These are phyloP conservation scores for Habroteleia sp. DNA, from an alignment of 2,888 invertebrate species.

Conservation along the genomic window DNA sequence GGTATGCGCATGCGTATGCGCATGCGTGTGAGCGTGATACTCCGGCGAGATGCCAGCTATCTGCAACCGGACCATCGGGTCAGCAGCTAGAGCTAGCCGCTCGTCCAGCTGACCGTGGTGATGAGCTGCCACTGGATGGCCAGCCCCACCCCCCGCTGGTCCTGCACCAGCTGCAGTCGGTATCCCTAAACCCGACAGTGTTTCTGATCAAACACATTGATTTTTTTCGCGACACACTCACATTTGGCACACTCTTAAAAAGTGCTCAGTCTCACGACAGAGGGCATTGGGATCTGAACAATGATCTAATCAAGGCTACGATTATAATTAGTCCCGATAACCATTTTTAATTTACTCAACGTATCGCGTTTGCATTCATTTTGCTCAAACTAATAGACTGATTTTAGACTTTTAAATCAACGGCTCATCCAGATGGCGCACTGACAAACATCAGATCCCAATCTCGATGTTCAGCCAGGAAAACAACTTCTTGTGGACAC, in stretches of 20 bases:
- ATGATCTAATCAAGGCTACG: not conserved
- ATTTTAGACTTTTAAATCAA: not conserved
- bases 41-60: conserved; percentile 95
- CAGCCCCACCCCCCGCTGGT: conserved; percentile 82
- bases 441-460: conserved; percentile 37
- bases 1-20: conserved; percentile 95
- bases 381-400: not conserved
- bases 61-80: conserved; percentile 95
- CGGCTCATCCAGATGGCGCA: conserved; percentile 4
- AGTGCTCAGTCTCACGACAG: conserved; percentile 3
- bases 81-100: conserved; percentile 91
- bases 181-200: conserved; percentile 80
- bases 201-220: conserved; percentile 65
- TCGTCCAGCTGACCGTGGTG: conserved; percentile 88
- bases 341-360: not conserved
- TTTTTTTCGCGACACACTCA: conserved; percentile 42
- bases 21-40: conserved; percentile 96
- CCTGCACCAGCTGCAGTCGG: conserved; percentile 78
- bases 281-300: conserved; percentile 16
- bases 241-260: conserved; percentile 31
- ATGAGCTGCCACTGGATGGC: conserved; percentile 83
- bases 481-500: conserved; percentile 26
- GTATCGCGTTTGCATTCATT: too few relatives aligned
- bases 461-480: conserved; percentile 20
- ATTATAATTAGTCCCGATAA: not conserved